Base-by-base conservation (phyloP, 2,888 invertebrate species). In the Odontocerum albicorne region DNA sequence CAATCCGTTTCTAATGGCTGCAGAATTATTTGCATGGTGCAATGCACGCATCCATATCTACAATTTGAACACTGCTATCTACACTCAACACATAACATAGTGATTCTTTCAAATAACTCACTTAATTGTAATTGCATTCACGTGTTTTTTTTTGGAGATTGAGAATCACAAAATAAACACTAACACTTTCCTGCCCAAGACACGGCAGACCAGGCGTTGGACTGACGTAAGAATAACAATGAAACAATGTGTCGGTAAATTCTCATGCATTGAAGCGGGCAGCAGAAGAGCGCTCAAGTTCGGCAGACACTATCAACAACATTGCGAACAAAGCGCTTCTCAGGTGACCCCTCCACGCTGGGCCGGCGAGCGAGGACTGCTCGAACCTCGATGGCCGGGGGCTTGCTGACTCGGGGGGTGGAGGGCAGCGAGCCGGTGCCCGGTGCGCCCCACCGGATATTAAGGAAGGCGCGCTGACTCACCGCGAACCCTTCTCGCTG, bases 391-490 rank as follows among this genome's bases (percentile, higher is more conserved):
- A 39, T 19, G 15, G 40, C 32, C 22, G 21, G 32, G 45, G 42
- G 36, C 64, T 64, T 62, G n/a, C 57, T 61, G 64, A 66, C 62
- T 63, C 65, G 66, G 62, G 59, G 10, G 52, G 32, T 44, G 36
- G 27, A 32, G 22, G 17, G 7, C 22, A 27, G 66, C 68, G 66
- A 62, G 68, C 66, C 67, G 71, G 70, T 72, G 72, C 69, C 68
- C 57, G 49, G 43, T 13, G 31, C 21, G 21, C 4, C 15, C 31
- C 42, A 31, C 46, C 53, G 58, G 61, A 58, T 46, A 42, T 47
- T 35, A 15, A 33, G 38, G 42, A 38, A 38, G 40, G 47, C 31
- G 31, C 52, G 40, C 44, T 44, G 55, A 45, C 33, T 45, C 36
- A 33, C n/a, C 31, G n/a, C 16, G 42, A 44, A 54, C 54, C 49